phyloP scores from a whole-genome alignment of 2,797 vertebrate species.

The Leptatherina wallacei region DNA sequence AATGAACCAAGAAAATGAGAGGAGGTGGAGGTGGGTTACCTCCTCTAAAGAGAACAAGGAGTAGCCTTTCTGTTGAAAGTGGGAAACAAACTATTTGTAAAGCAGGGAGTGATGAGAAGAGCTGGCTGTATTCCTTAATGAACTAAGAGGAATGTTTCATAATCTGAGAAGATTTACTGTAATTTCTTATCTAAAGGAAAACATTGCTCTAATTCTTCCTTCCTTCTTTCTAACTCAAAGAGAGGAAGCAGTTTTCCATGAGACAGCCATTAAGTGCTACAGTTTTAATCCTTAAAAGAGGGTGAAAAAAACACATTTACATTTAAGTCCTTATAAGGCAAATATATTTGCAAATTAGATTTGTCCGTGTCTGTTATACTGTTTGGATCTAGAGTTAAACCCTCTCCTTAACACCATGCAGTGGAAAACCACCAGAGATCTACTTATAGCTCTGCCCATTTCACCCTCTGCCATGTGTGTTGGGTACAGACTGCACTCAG shows the following conservation, averaged over 20 bases:
- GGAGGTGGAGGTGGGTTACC: too few relatives aligned
- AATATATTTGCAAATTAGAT: neutral
- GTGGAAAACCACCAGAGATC: slow-evolving; percentile 48
- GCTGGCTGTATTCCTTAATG: slow-evolving; percentile 2
- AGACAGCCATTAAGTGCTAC: neutral
- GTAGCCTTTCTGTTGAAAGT: neutral
- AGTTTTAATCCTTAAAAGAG: neutral
- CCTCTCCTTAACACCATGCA: slow-evolving; percentile 31
- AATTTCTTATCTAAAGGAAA: slow-evolving; percentile 31
- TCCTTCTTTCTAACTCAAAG: slow-evolving; percentile 7
- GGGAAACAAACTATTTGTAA: slow-evolving; percentile 5
- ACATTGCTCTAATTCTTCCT: slow-evolving; percentile 15
- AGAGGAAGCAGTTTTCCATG: neutral
- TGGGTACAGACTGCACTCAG: slow-evolving; percentile 29
- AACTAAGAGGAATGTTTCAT: slow-evolving; percentile 18
- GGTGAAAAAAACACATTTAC: slow-evolving; percentile 1
- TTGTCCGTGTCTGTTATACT: neutral
- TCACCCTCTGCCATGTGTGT: slow-evolving; percentile 24
- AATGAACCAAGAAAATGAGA: neutral
- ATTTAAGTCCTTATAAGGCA: neutral
- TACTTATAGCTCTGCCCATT: slow-evolving; percentile 64
- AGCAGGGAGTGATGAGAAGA: neutral
- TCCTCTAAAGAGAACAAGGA: neutral
- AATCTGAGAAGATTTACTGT: slow-evolving; percentile 12
- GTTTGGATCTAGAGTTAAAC: slow-evolving; percentile 21